Base-by-base conservation (phyloP, 2,797 vertebrate genomes). In the Ctenopoma multispine region DNA sequence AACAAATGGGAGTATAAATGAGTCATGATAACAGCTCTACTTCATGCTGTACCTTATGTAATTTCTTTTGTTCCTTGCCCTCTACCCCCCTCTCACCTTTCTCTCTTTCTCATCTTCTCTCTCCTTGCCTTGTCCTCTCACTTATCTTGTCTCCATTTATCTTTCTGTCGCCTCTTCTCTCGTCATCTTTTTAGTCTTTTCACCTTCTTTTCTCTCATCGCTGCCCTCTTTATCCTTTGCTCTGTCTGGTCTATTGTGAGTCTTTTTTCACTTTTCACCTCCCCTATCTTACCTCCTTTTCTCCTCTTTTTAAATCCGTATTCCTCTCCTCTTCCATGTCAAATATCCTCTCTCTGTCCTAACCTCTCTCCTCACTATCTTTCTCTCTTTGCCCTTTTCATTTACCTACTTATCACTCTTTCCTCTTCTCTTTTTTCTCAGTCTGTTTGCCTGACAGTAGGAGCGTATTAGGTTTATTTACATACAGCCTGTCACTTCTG, bases 81-180 rank as follows among this genome's bases (percentile, higher is more conserved):
- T 70, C 65, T 56, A 38, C 78, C 69, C 69, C 80, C 63, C 18
- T 79, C 66, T 77, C 62, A 63, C 54, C 9, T 70, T 54, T 65
- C 31, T 56, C 41, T n/a, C 17, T 20, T 47, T 63, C 47, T 64
- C 54, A 50, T 47, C 23, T 31, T 23, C 46, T 18, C n/a, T 53
- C 44, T 59, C 67, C 58, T 68, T 55, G 62, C 66, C 55, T 55
- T 48, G 38, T 79, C 43, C 43, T 44, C 77, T 73, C 54, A 59
- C 49, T 82, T 75, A 83, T 86, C 83, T 75, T 56, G 59, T 75
- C 74, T 75, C 80, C 67, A 82, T 89, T 87, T 83, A 85, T 91
- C 82, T 84, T 77, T 75, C 62, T 79, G 80, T 81, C 75, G n/a
- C 79, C 75, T 79, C 62, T 72, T 70, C 66, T 61, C 58, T 51